A percentile compares a stretch with the other conserved stretches of the same genome.
phyloP scores from a whole-genome alignment of 2,797 vertebrate genomes.

The Ispidina picta region DNA sequence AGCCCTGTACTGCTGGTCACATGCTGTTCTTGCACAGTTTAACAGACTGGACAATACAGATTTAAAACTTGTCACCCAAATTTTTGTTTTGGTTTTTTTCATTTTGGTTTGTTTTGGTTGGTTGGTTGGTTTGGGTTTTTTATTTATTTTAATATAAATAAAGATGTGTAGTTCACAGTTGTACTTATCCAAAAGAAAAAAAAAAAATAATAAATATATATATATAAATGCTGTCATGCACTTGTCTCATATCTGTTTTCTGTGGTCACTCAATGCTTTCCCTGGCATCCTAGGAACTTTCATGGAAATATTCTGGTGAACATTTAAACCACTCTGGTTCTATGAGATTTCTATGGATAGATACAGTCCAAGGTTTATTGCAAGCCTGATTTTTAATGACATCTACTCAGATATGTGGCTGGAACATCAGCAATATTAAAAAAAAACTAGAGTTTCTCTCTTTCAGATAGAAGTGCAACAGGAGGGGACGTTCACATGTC shows the following conservation, averaged over 20 bases:
- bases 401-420: background rate
- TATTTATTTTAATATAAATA: background rate
- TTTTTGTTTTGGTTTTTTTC: too few relatives aligned
- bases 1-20: background rate
- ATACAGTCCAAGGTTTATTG: background rate
- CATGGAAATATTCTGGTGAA: background rate
- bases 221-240: background rate
- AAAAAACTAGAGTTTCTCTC: background rate
- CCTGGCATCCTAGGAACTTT: background rate
- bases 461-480: background rate
- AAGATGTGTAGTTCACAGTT: background rate
- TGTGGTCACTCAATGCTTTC: background rate
- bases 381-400: background rate
- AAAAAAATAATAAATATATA: too few relatives aligned
- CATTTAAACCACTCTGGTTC: background rate
- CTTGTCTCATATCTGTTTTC: background rate
- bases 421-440: background rate
- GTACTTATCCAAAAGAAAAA: background rate
- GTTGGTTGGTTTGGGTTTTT: too few relatives aligned
- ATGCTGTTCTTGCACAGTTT: background rate
- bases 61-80: background rate
- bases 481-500: background rate
- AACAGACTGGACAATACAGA: background rate
- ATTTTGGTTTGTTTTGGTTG: too few relatives aligned
- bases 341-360: background rate